Conservation (phyloP, 1,140 invertebrate species). For the Holcopasites calliopsidis region DNA sequence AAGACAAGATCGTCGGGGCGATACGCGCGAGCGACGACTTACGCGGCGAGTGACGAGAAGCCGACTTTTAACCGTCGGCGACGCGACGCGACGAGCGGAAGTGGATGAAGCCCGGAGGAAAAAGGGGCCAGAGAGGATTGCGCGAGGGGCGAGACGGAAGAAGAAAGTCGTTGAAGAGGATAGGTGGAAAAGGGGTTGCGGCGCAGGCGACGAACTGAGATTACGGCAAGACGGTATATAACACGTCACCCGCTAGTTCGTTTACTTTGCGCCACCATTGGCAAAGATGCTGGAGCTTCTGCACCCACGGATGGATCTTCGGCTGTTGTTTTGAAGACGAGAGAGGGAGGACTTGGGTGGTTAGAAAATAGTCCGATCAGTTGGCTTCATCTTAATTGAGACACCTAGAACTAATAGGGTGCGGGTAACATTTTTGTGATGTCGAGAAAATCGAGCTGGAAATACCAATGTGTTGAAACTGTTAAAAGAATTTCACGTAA, state of each 20-base stretch:
- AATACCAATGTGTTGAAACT: too few species aligned
- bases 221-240: slow-evolving; percentile 74
- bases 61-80: slow-evolving; percentile 59
- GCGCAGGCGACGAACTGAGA: slow-evolving; percentile 68
- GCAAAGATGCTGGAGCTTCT: slow-evolving; percentile 27
- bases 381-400: too few species aligned
- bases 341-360: neutral
- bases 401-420: too few species aligned
- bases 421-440: too few species aligned
- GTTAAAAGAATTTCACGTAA: too few species aligned
- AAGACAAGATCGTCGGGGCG: slow-evolving; percentile 46
- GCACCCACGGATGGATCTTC: neutral
- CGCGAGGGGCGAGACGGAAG: slow-evolving; percentile 10
- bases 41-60: slow-evolving; percentile 54
- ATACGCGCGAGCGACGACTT: slow-evolving; percentile 48
- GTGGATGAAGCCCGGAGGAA: slow-evolving; percentile 57
- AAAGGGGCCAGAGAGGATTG: slow-evolving; percentile 34
- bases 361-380: neutral
- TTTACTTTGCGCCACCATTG: slow-evolving; percentile 69
- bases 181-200: slow-evolving; percentile 34
- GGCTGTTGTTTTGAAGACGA: neutral
- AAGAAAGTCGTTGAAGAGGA: slow-evolving; percentile 32
- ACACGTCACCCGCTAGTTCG: slow-evolving; percentile 73
- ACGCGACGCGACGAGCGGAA: slow-evolving; percentile 55
- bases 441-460: too few species aligned